These are phyloP conservation scores for Drosophila dunni DNA, from an alignment of 1,140 invertebrate species.

Conservation along the genomic window DNA sequence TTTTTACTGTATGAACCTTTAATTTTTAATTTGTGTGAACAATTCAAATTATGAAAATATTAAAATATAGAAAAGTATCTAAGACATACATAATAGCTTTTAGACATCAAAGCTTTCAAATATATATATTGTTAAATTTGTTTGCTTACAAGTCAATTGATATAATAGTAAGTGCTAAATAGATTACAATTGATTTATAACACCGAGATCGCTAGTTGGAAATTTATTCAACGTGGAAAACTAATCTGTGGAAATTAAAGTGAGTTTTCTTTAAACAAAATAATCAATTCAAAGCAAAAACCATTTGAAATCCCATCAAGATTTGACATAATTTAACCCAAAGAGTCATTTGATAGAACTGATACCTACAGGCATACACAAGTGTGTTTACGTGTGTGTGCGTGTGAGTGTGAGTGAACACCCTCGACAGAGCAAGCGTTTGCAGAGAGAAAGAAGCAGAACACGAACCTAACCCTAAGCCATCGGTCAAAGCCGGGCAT, in stretches of 20 bases:
- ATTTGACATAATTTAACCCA: slow-evolving; percentile 73
- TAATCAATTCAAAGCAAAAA: slow-evolving; percentile 58
- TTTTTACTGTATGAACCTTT: too few species aligned
- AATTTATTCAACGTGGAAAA: slow-evolving; percentile 26
- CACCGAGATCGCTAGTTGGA: not conserved
- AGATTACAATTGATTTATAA: not conserved
- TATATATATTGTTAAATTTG: too few species aligned
- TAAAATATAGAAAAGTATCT: too few species aligned
- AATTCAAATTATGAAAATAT: too few species aligned
- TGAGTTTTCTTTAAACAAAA: slow-evolving; percentile 29
- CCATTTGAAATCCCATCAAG: slow-evolving; percentile 77
- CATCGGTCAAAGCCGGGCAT: slow-evolving; percentile 78
- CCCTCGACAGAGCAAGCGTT: slow-evolving; percentile 10
- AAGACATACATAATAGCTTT: too few species aligned
- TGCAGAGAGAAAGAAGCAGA: slow-evolving; percentile 31
- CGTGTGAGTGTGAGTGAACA: slow-evolving; percentile 3
- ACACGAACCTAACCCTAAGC: slow-evolving; percentile 70
- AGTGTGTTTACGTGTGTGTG: not conserved
- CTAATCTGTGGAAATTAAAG: slow-evolving; percentile 5
- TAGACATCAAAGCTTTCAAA: not conserved
- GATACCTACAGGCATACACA: slow-evolving; percentile 18
- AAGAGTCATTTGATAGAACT: slow-evolving; percentile 36
- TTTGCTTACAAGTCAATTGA: too few species aligned
- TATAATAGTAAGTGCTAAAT: not conserved
- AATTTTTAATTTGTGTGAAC: too few species aligned